Conservation (phyloP, 2,888 invertebrate species). For the Tribolium freemani region DNA sequence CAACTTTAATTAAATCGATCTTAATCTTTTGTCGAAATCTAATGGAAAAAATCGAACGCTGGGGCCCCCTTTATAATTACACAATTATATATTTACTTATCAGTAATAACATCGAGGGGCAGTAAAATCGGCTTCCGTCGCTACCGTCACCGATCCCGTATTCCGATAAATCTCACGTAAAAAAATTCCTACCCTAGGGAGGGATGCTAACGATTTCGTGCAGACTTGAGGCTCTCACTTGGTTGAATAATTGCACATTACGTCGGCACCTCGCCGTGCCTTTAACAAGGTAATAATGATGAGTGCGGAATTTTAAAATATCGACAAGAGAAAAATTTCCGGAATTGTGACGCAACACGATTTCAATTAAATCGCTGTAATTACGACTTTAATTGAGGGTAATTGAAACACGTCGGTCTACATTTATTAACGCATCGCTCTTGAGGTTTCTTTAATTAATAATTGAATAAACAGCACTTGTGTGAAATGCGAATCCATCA, state of each 20-base stretch:
- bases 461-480: neutral
- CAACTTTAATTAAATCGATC: slow-evolving; percentile 33
- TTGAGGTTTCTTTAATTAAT: slow-evolving; percentile 25
- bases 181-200: neutral
- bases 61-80: slow-evolving; percentile 42
- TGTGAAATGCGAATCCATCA: slow-evolving; percentile 7
- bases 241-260: slow-evolving; percentile 13
- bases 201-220: neutral
- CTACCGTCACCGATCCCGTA: slow-evolving; percentile 35
- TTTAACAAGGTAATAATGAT: slow-evolving; percentile 19
- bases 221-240: neutral
- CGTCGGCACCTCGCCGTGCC: slow-evolving; percentile 12
- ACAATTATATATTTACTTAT: slow-evolving; percentile 47
- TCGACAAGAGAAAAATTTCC: neutral
- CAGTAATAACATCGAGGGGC: slow-evolving; percentile 42
- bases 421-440: slow-evolving; percentile 24
- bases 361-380: slow-evolving; percentile 30
- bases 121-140: slow-evolving; percentile 38
- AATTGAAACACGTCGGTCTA: slow-evolving; percentile 26
- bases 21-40: slow-evolving; percentile 31
- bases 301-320: neutral
- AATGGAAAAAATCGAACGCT: slow-evolving; percentile 29
- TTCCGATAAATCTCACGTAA: slow-evolving; percentile 12
- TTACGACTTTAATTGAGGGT: slow-evolving; percentile 27
- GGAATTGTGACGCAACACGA: neutral